Percentiles rank a stretch among this genome's conserved stretches.
Conservation (phyloP, 1,140 invertebrate species). For the Heliconius congener region DNA sequence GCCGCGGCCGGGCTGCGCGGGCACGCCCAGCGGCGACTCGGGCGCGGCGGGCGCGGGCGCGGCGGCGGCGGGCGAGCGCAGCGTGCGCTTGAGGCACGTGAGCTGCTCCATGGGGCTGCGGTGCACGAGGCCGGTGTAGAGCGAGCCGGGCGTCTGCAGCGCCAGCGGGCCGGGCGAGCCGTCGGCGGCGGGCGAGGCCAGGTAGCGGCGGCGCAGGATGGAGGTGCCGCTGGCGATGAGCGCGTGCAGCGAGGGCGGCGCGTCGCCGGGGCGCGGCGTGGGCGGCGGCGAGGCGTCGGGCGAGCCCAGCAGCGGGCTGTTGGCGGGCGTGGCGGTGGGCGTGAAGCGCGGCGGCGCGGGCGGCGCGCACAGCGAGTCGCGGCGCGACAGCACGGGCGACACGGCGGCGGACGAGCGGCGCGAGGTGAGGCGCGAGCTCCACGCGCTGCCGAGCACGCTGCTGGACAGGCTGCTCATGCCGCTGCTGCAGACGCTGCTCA, state of each 20-base stretch:
- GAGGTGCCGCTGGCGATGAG: conserved; percentile 88
- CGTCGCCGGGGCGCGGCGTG: conserved; percentile 89
- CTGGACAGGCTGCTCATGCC: conserved; percentile 82
- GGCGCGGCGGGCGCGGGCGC: too few species aligned
- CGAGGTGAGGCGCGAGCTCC: conserved; percentile 71
- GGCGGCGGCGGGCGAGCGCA: conserved; percentile 73
- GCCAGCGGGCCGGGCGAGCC: conserved; percentile 80
- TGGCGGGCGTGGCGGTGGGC: conserved; percentile 83
- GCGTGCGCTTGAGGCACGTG: conserved; percentile 85
- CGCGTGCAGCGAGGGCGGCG: conserved; percentile 83
- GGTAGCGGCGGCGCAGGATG: conserved; percentile 84
- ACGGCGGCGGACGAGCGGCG: conserved; percentile 85
- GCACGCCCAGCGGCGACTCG: too few species aligned
- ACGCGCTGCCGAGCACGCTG: conserved; percentile 82
- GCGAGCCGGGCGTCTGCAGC: conserved; percentile 82
- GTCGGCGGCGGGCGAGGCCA: conserved; percentile 72
- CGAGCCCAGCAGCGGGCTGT: conserved; percentile 72
- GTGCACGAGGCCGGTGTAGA: conserved; percentile 81
- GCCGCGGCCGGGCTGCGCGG: too few species aligned
- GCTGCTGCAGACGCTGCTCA: conserved; percentile 81
- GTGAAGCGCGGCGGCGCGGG: conserved; percentile 66
- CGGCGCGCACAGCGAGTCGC: conserved; percentile 83
- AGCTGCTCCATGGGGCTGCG: conserved; percentile 89
- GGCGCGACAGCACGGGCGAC: conserved; percentile 76
- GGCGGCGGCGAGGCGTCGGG: conserved; percentile 89